phyloP scores from a whole-genome alignment of 1,140 invertebrate species.

The Notospermus geniculatus region DNA sequence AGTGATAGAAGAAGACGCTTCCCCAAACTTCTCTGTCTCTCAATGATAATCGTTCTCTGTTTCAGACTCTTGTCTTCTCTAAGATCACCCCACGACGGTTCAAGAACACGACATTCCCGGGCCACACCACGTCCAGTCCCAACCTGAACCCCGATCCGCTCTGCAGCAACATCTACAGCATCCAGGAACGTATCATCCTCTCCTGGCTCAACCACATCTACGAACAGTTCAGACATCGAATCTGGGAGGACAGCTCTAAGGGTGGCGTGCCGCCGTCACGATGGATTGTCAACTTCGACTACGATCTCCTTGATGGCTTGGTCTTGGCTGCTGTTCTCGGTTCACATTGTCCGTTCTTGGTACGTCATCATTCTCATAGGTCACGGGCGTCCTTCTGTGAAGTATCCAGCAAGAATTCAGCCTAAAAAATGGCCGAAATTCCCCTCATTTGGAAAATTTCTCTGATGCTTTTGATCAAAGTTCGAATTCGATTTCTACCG shows the following conservation, averaged over 20 bases:
- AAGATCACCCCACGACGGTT: constrained; percentile 50
- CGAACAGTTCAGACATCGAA: constrained; percentile 44
- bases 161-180: constrained; percentile 53
- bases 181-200: constrained; percentile 50
- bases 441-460: too few species aligned
- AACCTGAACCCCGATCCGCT: constrained; percentile 47
- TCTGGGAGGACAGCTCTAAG: constrained; percentile 47
- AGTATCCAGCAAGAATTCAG: too few species aligned
- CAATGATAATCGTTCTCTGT: not conserved
- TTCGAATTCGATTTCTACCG: too few species aligned
- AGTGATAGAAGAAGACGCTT: too few species aligned
- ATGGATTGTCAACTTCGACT: constrained; percentile 58
- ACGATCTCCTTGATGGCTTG: constrained; percentile 54
- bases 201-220: constrained; percentile 56
- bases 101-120: constrained; percentile 35
- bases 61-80: constrained; percentile 46
- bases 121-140: constrained; percentile 41
- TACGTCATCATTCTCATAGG: too few species aligned
- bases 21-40: too few species aligned
- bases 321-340: constrained; percentile 51
- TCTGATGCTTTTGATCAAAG: too few species aligned
- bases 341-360: constrained; percentile 54
- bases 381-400: too few species aligned
- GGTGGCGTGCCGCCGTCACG: constrained; percentile 48
- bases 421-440: too few species aligned